phyloP scores from a whole-genome alignment of 2,113 vertebrate species.

The Murina feae region DNA sequence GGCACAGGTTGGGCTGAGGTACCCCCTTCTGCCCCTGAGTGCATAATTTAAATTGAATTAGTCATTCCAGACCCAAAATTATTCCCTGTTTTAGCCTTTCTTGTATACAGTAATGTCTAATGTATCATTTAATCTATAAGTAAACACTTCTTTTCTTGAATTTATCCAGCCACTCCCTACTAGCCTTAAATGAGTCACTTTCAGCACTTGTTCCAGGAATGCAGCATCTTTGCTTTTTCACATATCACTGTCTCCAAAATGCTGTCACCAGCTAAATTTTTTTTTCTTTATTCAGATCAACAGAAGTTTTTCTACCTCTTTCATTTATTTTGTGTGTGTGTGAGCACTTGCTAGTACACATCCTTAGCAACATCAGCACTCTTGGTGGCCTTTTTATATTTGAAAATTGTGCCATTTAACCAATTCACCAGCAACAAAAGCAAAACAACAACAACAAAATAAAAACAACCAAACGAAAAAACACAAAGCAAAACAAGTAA shows the following conservation, averaged over 20 bases:
- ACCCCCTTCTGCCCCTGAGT: no score
- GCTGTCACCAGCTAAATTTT: no score
- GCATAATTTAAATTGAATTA: no score
- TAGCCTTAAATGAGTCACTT: neutral
- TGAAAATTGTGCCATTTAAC: neutral
- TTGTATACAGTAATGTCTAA: neutral
- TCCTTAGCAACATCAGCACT: neutral
- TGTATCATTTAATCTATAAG: neutral
- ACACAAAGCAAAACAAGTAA: no score
- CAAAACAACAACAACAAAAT: neutral
- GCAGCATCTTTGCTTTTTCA: neutral
- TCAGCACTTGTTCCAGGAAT: neutral
- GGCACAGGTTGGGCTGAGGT: no score
- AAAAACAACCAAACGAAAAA: no score
- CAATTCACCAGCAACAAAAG: neutral
- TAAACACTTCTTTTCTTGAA: neutral
- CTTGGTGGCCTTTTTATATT: neutral
- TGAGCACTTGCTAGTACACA: neutral
- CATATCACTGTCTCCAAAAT: neutral
- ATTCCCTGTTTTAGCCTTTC: neutral
- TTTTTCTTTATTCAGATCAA: neutral
- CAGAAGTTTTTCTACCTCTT: neutral
- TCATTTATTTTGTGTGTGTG: neutral
- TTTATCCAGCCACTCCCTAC: neutral
- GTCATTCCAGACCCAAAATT: neutral